Evolutionary conservation across 2,888 invertebrate genomes (phyloP), one percentile per base, ranked within the genome.

Genomic region (Xylocampa areola): DNA sequence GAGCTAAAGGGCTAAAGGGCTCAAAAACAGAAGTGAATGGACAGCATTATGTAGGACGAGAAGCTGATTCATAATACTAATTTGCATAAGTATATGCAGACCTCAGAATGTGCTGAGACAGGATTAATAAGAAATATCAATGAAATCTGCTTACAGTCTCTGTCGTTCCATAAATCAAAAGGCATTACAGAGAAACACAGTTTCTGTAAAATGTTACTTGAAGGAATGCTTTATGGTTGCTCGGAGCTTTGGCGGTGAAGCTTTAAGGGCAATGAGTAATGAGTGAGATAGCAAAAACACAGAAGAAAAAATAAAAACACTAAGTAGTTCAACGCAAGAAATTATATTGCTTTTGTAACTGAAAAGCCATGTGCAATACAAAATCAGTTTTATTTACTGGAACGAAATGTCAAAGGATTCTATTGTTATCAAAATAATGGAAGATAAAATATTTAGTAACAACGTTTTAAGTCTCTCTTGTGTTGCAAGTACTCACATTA

Each of bases 1-100:
- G 2, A 39, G 11, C 40, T 14, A 32, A 52, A 63, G 41, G 51
- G 37, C 19, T 68, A 52, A 51, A 63, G n/a, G n/a, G n/a, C n/a
- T n/a, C n/a, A n/a, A n/a, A n/a, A n/a, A 33, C 19, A 60, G 55
- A 67, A 76, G 63, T 64, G 74, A 76, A 73, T 64, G 74, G 59
- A 60, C 11, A 2, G 14, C 10, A 16, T 36, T 39, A 51, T 49
- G 73, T 58, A 60, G 48, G 44, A 61, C 62, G 60, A 17, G 58
- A 53, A 60, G 27, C 48, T 72, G 72, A 77, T 62, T 66, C 66
- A 77, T 71, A 58, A 57, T 35, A n/a, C 33, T 6, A 47, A 75
- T 76, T 73, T 69, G 55, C 67, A 64, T 69, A 65, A 66, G 16
- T 40, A 47, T 14, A 47, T 29, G 39, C 17, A 51, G 63, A 50